A percentile compares a stretch with the other conserved stretches of the same genome.
Evolutionary conservation across 2,797 vertebrate species (phyloP).

Genomic region (Carcharodon carcharias): DNA sequence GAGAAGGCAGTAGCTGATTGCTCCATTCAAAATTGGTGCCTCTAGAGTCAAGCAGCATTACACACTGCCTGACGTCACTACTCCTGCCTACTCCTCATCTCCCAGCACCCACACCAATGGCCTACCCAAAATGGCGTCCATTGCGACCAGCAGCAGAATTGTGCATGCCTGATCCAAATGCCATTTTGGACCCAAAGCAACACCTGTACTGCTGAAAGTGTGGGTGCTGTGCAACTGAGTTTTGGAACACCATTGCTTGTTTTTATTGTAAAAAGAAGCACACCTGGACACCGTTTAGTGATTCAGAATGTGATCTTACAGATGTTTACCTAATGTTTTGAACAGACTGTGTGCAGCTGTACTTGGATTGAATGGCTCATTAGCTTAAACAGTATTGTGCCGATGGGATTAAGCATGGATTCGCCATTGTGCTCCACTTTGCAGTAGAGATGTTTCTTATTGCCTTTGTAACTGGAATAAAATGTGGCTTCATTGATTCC

Average conservation of each 20-base stretch:
- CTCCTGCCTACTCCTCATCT: background rate
- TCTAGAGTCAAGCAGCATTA: background rate
- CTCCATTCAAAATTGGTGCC: background rate
- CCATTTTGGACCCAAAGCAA: background rate
- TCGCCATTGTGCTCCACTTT: background rate
- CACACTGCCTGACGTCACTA: background rate
- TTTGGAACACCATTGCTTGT: background rate
- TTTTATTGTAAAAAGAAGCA: background rate
- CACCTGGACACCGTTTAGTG: background rate
- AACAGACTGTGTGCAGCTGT: background rate
- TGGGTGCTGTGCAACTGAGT: background rate
- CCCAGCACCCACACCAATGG: background rate
- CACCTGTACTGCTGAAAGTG: background rate
- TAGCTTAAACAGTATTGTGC: background rate
- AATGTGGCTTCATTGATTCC: background rate
- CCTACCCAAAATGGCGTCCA: background rate
- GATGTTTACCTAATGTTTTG: constrained; percentile 15
- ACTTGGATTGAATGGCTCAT: constrained; percentile 4
- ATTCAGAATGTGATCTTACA: background rate
- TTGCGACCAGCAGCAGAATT: background rate
- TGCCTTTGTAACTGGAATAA: background rate
- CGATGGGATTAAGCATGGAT: background rate
- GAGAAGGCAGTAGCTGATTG: background rate
- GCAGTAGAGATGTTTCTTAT: background rate
- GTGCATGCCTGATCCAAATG: background rate